phyloP scores from a whole-genome alignment of 2,888 invertebrate species.

The Erpobdella octoculata region DNA sequence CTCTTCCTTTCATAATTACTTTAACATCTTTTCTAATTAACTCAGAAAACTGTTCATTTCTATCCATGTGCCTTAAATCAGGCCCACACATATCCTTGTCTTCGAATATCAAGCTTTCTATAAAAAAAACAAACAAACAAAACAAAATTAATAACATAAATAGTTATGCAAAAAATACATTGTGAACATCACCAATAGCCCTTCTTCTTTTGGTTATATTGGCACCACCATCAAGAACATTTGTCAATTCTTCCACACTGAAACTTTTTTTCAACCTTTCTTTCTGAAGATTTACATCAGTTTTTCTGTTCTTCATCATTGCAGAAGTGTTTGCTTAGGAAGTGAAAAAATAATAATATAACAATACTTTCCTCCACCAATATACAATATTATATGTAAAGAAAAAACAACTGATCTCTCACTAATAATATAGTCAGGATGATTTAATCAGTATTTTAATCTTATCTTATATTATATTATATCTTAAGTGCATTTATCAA shows the following conservation, averaged over 20 bases:
- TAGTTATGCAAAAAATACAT: too few species aligned
- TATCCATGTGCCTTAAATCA: conserved; percentile 14
- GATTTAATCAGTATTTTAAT: too few species aligned
- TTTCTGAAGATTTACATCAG: background rate
- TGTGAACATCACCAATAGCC: conserved; percentile 10
- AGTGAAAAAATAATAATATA: too few species aligned
- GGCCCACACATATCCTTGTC: conserved; percentile 19
- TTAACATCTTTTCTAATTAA: conserved; percentile 14
- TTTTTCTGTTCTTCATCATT: background rate
- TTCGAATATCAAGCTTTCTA: conserved; percentile 24
- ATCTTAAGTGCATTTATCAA: too few species aligned
- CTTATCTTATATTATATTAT: too few species aligned
- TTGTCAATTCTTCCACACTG: conserved; percentile 10
- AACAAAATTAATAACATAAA: background rate
- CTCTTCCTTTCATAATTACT: conserved; percentile 6
- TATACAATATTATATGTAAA: too few species aligned
- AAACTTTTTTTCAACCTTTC: conserved; percentile 28
- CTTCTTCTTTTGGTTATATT: conserved; percentile 12
- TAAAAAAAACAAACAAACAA: background rate
- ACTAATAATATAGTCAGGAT: too few species aligned
- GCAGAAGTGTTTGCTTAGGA: too few species aligned
- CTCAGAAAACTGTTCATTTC: conserved; percentile 27
- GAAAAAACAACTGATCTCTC: too few species aligned
- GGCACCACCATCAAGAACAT: conserved; percentile 22
- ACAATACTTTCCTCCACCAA: too few species aligned